phyloP scores from a whole-genome alignment of 2,797 vertebrate genomes.

The Morelia viridis region DNA sequence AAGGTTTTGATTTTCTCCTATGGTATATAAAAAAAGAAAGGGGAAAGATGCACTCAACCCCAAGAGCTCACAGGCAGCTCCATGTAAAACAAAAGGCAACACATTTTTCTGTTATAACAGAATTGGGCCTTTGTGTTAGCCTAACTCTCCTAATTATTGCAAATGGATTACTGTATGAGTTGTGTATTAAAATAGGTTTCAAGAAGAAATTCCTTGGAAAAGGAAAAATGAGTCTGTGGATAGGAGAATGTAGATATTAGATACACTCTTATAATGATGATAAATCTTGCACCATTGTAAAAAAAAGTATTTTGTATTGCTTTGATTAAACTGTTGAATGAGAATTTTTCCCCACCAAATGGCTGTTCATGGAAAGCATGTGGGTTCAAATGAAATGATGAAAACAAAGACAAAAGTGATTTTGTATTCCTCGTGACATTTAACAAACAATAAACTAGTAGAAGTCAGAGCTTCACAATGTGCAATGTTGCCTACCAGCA shows the following conservation, averaged over 20 bases:
- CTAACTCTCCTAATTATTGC: not conserved
- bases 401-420: conserved; percentile 13
- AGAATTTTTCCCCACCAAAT: conserved; percentile 22
- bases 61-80: not conserved
- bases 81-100: not conserved
- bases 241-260: not conserved
- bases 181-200: not conserved
- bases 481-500: conserved; percentile 37
- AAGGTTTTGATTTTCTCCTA: not conserved
- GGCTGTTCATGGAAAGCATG: conserved; percentile 18
- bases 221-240: not conserved
- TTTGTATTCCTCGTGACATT: conserved; percentile 13
- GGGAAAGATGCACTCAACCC: not conserved
- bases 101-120: not conserved
- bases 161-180: not conserved
- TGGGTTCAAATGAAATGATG: conserved; percentile 27
- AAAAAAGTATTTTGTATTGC: conserved; percentile 34
- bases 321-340: not conserved
- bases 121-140: not conserved
- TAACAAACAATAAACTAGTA: not conserved
- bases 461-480: conserved; percentile 25
- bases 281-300: not conserved
- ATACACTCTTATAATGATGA: not conserved
- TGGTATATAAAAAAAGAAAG: not conserved
- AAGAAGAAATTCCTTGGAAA: not conserved